Evolutionary conservation across 2,113 vertebrate genomes (phyloP), one percentile per base, ranked within the genome.

Genomic region (Pangasianodon hypophthalmus): DNA sequence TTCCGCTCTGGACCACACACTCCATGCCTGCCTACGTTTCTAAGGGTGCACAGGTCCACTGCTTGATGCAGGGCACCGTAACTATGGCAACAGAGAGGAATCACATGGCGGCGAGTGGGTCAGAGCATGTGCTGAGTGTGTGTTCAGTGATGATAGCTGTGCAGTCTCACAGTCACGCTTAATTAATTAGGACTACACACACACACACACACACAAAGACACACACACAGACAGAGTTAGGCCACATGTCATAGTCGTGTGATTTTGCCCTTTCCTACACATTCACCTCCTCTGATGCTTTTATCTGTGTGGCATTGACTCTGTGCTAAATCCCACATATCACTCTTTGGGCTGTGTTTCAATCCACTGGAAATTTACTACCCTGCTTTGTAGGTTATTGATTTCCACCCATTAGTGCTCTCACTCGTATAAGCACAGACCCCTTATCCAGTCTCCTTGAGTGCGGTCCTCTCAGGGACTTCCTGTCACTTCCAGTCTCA

Each of bases 51-150:
- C 82, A 41, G 56, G 82, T 26, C 54, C 54, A 60, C 54, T 90
- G 37, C 64, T 88, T 85, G 87, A 85, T 87, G 90, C 90, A 75
- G 87, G 86, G 84, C 83, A 69, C 18, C 2, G 90, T 90, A 81
- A 37, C 90, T 86, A 90, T 90, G 82, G 90, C 48, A 90, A 88
- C 90, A 84, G 86, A 19, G 52, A 54, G 14, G 26, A 73, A 48
- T 60, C 32, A 84, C 82, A 60, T 44, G 54, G 82, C 1, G 37
- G 32, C 54, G 82, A 60, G 29, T 41, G 85, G 60, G 62, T 54
- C 67, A 87, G 85, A 87, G 48, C 85, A 73, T 87, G 85, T 87
- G 69, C 48, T 73, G 50, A 73, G 82, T 26, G 56, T 60, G 37
- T 84, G 56, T 84, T 24, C 46, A 80, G 46, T 29, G 48, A n/a